A percentile compares a stretch with the other conserved stretches of the same genome.
Conservation (phyloP, 2,113 vertebrate genomes). For the Ceyx cyanopectus region DNA sequence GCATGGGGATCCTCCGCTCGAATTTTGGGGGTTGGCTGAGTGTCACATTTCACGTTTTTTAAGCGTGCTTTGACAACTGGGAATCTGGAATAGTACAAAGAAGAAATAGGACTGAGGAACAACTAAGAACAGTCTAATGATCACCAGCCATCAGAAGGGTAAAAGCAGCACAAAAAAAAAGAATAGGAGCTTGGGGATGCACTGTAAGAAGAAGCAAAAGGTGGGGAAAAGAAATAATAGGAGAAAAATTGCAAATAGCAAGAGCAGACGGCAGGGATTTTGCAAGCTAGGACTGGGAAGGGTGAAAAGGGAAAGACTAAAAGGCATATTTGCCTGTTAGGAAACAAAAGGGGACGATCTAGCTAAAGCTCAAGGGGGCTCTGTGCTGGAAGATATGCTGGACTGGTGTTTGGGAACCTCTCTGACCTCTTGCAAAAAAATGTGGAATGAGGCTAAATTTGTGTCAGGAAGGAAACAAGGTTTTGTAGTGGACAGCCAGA, state of each 20-base stretch:
- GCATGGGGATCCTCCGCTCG: not conserved
- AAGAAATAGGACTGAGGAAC: not conserved
- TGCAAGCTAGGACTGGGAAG: not conserved
- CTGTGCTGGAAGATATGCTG: not conserved
- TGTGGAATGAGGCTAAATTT: not conserved
- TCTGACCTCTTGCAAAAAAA: not conserved
- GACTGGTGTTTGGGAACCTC: constrained; percentile 5
- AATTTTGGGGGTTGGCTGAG: not conserved
- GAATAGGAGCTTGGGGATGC: not conserved
- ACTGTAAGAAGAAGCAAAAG: not conserved
- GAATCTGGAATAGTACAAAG: constrained; percentile 11
- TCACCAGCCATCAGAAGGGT: not conserved
- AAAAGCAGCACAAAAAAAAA: not conserved
- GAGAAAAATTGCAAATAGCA: constrained; percentile 24
- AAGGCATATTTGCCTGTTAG: not conserved
- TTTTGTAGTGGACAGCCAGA: constrained; percentile 22
- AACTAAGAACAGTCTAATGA: not conserved
- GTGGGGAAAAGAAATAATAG: not conserved
- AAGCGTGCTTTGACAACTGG: constrained; percentile 26
- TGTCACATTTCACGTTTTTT: constrained; percentile 38
- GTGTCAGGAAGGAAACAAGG: not conserved
- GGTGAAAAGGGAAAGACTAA: constrained; percentile 4
- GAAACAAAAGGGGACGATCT: not conserved
- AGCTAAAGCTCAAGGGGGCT: not conserved
- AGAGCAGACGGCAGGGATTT: not conserved